Base-by-base conservation (phyloP, 2,797 vertebrate species). In the Pogonophryne albipinna region DNA sequence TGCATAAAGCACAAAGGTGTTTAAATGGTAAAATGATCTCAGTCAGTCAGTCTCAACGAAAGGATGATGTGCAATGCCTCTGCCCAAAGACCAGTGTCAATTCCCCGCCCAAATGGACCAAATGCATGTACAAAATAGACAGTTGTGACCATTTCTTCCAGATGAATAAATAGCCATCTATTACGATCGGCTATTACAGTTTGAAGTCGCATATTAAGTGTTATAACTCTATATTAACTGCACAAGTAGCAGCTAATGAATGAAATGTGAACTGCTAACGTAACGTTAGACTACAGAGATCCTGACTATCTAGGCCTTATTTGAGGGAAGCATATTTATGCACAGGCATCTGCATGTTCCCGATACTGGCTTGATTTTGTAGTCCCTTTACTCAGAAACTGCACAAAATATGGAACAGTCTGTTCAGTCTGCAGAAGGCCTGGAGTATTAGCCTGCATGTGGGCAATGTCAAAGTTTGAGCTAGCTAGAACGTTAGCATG, bases 381-480 rank as follows among this genome's bases (percentile, higher is more conserved):
- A 2, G 16, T 59, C 0, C 1, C 31, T 76, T 47, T 3, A 19
- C 1, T 34, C 9, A 31, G 20, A 65, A 76, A 70, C 1, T 14
- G 64, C 52, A 49, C 9, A 23, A 0, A 16, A n/a, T 44, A 65
- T 58, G 20, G 3, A 46, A 41, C 19, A 76, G 64, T 46, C 47
- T n/a, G 34, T 10, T 65, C 46, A 51, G 46, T 50, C 15, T 67
- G 74, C 78, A 75, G 75, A 53, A 75, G 87, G 86, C 86, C 90
- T 66, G 34, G 10, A 23, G 10, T 47, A 74, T 57, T 57, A 82
- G 78, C 85, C 62, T 78, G 75, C 89, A 86, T 88, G 86, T 81
- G 80, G 76, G 73, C 88, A 91, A 91, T 92, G 92, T 91, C 90
- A 91, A 91, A 93, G 89, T 91, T 93, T 87, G 61, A 79, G 92